Evolutionary conservation across 2,888 invertebrate species (phyloP).

Genomic region (Diaphora mendica): DNA sequence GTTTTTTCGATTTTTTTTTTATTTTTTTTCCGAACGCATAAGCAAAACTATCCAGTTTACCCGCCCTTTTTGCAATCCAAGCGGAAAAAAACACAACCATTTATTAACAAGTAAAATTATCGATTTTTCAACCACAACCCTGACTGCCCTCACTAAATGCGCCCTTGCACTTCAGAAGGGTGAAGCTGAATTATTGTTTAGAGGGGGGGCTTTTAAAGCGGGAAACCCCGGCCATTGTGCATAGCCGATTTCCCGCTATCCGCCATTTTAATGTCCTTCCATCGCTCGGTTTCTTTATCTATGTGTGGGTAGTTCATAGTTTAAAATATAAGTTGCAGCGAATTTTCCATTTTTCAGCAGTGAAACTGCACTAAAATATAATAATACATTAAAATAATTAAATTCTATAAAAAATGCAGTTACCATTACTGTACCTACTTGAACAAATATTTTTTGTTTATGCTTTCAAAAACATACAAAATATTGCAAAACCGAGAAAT

Average conservation of each 20-base stretch:
- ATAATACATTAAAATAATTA: no score
- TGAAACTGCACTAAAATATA: no score
- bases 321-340: conserved; percentile 21
- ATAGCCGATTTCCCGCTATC: conserved; percentile 84
- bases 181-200: conserved; percentile 86
- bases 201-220: conserved; percentile 82
- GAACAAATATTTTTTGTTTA: background rate
- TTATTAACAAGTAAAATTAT: conserved; percentile 52
- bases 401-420: no score
- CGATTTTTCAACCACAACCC: conserved; percentile 61
- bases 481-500: background rate
- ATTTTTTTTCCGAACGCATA: no score
- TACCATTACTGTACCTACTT: background rate
- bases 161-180: conserved; percentile 87
- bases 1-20: no score
- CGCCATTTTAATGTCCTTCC: conserved; percentile 84
- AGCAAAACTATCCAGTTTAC: background rate
- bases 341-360: background rate
- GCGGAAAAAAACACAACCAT: conserved; percentile 31
- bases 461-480: no score
- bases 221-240: conserved; percentile 86
- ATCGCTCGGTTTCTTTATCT: conserved; percentile 43
- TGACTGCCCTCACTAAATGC: conserved; percentile 79
- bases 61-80: conserved; percentile 12
- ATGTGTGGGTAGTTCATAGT: conserved; percentile 57